Base-by-base conservation (phyloP, 2,113 vertebrate species). In the Diphyllodes magnificus region DNA sequence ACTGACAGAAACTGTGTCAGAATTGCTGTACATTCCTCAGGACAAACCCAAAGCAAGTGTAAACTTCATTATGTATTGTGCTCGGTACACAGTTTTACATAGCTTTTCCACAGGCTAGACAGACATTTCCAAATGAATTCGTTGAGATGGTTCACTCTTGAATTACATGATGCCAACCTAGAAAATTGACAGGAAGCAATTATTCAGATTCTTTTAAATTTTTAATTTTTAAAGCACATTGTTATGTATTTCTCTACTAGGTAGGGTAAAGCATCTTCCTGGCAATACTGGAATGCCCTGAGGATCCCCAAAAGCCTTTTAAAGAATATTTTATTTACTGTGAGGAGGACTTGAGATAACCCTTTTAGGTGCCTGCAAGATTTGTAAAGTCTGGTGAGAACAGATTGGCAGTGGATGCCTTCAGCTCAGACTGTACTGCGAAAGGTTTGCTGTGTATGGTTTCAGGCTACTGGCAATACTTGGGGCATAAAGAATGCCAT, bases 151-250 rank as follows among this genome's bases (percentile, higher is more conserved):
- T 70, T 73, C 87, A 54, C 92, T 80, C 50, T 82, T 97, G 93
- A 96, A 63, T 76, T 96, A 88, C 56, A 78, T 92, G 65, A 96
- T 66, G 95, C 82, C 93, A 97, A 49, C 93, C 92, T 82, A 91
- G 94, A 95, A 93, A 96, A 97, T 96, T 80, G 91, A 89, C 96
- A 97, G 93, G 64, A 84, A 80, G 69, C 71, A 91, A 86, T 93
- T 96, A 93, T 87, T 92, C 87, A 94, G 63, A 91, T 90, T 96
- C 81, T 88, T 95, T 84, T 97, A 90, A 92, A 96, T 96, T 97
- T 97, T 98, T 93, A 97, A 97, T 97, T 97, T 96, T 95, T 97
- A 97, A 96, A 95, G 92, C 94, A 89, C 93, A 83, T 88, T 97
- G 64, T 97, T 94, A 76, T 96, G 85, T 97, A 82, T 96, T 96